Conservation (phyloP, 1,140 invertebrate genomes). For the Rhysida immarginata region DNA sequence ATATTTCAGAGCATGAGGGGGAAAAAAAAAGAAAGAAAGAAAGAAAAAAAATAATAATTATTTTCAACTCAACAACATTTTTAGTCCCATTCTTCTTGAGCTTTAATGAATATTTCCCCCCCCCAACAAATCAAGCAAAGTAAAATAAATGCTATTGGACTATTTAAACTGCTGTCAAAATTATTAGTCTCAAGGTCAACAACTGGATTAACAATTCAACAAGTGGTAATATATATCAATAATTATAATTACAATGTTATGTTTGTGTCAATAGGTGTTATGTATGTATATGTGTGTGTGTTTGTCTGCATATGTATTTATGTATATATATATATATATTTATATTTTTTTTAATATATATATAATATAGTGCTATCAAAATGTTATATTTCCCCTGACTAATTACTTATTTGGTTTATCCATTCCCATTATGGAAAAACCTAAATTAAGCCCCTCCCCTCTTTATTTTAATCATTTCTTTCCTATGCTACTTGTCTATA, state of each 20-base stretch:
- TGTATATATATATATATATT: conserved; percentile 8
- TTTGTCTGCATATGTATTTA: conserved; percentile 5
- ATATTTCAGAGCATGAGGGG: no score
- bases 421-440: neutral
- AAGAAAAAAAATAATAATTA: neutral
- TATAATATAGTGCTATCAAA: conserved; percentile 8
- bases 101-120: neutral
- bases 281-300: no score
- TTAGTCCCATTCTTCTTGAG: neutral
- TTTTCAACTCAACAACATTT: neutral
- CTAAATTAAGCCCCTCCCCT: neutral
- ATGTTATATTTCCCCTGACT: neutral
- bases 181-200: conserved; percentile 5
- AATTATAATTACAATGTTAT: no score
- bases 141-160: neutral
- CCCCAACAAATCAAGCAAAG: neutral
- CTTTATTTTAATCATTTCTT: neutral
- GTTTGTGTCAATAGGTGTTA: no score
- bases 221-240: no score
- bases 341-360: conserved; percentile 3
- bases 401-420: neutral
- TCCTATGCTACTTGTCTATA: neutral
- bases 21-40: no score
- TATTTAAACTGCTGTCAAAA: no score
- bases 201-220: conserved; percentile 7